These are phyloP conservation scores for Momotus momota DNA, from an alignment of 2,797 vertebrate species.

Conservation along the genomic window DNA sequence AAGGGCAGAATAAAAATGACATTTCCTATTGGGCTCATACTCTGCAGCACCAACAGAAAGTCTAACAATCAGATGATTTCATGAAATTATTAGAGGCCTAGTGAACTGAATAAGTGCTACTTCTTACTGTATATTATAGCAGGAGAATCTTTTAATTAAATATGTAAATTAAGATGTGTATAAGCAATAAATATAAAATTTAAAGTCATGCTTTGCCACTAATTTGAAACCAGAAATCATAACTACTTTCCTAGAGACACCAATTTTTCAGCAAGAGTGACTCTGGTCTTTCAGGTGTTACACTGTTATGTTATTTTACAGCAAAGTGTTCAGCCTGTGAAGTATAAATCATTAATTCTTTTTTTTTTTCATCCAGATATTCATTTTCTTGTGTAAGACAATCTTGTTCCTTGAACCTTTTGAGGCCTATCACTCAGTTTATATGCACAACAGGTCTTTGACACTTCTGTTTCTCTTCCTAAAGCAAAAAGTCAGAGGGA, in stretches of 20 bases:
- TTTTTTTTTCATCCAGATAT: neutral
- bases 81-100: neutral
- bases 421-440: neutral
- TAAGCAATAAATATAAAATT: neutral
- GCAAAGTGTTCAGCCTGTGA: neutral
- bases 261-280: neutral
- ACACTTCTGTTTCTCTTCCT: neutral
- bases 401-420: neutral
- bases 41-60: neutral
- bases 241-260: neutral
- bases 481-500: neutral
- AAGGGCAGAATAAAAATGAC: constrained; percentile 23
- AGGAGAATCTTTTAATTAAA: neutral
- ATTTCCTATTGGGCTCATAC: neutral
- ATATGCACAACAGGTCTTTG: neutral
- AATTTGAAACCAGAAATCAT: neutral
- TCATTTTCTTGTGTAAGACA: neutral
- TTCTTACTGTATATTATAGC: neutral
- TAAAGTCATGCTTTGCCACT: neutral
- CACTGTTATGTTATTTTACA: neutral
- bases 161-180: neutral
- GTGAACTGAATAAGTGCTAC: neutral
- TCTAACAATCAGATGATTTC: neutral
- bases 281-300: neutral
- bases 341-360: neutral